Percentiles rank a stretch among this genome's conserved stretches.
These are phyloP conservation scores for Myopa tessellatipennis DNA, from an alignment of 2,888 invertebrate genomes.

Conservation along the genomic window DNA sequence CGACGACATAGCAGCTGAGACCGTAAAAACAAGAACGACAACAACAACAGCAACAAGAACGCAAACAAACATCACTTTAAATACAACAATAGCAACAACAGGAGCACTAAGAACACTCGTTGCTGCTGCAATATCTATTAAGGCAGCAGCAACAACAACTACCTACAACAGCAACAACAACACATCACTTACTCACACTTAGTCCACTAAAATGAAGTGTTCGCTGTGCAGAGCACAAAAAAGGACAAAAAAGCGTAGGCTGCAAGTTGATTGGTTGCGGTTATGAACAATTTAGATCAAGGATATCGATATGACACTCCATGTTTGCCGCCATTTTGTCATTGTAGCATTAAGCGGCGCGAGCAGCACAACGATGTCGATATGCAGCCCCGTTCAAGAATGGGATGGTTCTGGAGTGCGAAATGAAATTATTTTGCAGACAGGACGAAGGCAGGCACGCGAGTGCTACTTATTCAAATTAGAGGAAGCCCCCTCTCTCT, in stretches of 20 bases:
- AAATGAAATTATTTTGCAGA: neutral
- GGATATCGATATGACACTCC: conserved; percentile 57
- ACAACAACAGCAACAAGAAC: neutral
- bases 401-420: neutral
- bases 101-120: neutral
- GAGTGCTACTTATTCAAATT: neutral
- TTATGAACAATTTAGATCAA: conserved; percentile 63
- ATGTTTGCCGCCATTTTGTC: conserved; percentile 57
- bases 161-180: conserved; percentile 3
- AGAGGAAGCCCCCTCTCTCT: neutral
- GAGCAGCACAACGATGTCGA: neutral
- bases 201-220: neutral
- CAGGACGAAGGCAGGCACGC: conserved; percentile 2
- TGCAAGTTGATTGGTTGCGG: conserved; percentile 60
- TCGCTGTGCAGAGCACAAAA: neutral
- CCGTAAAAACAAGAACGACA: neutral
- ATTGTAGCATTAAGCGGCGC: conserved; percentile 45
- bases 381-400: neutral
- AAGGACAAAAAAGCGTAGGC: neutral
- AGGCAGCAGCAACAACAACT: neutral
- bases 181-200: neutral
- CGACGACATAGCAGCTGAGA: neutral
- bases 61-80: too few relatives aligned
- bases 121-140: too few relatives aligned
- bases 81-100: neutral